Conservation (phyloP, 2,888 invertebrate genomes). For the Sesamia inferens region DNA sequence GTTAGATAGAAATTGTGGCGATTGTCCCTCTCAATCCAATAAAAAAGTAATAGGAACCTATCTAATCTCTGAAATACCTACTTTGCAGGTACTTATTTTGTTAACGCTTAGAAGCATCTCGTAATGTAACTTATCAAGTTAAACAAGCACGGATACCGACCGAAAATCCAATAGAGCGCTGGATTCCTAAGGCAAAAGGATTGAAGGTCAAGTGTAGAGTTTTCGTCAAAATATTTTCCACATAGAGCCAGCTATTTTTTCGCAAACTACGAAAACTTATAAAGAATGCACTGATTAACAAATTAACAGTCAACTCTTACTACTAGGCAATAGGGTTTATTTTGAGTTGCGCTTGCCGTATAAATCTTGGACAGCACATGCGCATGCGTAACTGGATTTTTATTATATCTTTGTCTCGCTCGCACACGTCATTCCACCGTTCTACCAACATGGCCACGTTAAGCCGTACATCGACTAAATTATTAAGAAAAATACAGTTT, state of each 20-base stretch:
- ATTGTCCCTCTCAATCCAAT: too few relatives aligned
- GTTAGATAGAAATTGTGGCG: too few relatives aligned
- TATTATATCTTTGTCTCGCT: conserved; percentile 65
- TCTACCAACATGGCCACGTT: conserved; percentile 89
- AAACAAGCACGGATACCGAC: not conserved
- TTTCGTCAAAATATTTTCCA: not conserved
- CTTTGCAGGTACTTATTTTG: not conserved
- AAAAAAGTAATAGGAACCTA: too few relatives aligned
- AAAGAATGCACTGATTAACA: conserved; percentile 17
- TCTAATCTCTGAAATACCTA: not conserved
- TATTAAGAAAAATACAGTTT: conserved; percentile 83
- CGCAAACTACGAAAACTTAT: conserved; percentile 7
- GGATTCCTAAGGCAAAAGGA: not conserved
- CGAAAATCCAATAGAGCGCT: not conserved
- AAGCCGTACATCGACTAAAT: conserved; percentile 83
- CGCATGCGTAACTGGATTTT: conserved; percentile 68
- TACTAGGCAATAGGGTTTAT: fast-evolving
- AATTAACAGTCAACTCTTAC: conserved; percentile 10
- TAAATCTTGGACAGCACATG: conserved; percentile 37
- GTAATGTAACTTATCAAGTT: not conserved
- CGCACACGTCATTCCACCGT: conserved; percentile 81
- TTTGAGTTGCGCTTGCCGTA: conserved; percentile 11
- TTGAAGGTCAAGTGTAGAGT: not conserved
- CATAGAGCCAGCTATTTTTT: not conserved
- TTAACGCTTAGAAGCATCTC: not conserved